Evolutionary conservation across 2,113 vertebrate species (phyloP), one percentile per base, ranked within the genome.

Genomic region (Semicossyphus pulcher): DNA sequence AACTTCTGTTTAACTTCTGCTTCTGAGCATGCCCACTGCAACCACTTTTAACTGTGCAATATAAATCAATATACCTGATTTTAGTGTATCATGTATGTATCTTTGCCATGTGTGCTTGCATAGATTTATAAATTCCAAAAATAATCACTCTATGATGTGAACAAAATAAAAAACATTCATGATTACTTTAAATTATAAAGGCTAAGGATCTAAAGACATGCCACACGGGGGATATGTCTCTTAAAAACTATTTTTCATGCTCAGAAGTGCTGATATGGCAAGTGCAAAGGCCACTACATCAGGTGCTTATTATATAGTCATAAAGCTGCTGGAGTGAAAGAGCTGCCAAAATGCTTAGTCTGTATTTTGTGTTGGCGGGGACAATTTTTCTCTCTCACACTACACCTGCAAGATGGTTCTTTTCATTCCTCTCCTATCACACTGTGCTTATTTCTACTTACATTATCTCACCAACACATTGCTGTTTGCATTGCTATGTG

Each of bases 231-330:
- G 75, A 62, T 18, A 47, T 53, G 47, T 48, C 42, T 72, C 37
- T 44, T 72, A 28, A 57, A 78, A 52, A 48, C 41, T 61, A 26
- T 77, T 84, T 81, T 69, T 73, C 23, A 79, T n/a, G 8, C 42
- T 48, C 42, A 62, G 61, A 78, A 78, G 41, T 77, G 84, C 84
- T 85, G 78, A 83, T 49, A 3, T 39, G 39, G 71, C 62, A 70
- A 7, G 76, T 67, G 74, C 72, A 76, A 73, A 88, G 69, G 59
- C 69, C 77, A 49, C 39, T 32, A 48, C 56, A 59, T 75, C 60
- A 83, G 54, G 49, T 85, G 62, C 65, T 79, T 81, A 81, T 83
- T 86, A 78, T 84, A 34, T 51, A 65, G 72, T 84, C 77, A 67
- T 71, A 52, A 80, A 81, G 59, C 52, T 81, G 68, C 58, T 23